A percentile compares a stretch with the other conserved stretches of the same genome.
Evolutionary conservation across 2,888 invertebrate genomes (phyloP).

Genomic region (Agrochola lota): DNA sequence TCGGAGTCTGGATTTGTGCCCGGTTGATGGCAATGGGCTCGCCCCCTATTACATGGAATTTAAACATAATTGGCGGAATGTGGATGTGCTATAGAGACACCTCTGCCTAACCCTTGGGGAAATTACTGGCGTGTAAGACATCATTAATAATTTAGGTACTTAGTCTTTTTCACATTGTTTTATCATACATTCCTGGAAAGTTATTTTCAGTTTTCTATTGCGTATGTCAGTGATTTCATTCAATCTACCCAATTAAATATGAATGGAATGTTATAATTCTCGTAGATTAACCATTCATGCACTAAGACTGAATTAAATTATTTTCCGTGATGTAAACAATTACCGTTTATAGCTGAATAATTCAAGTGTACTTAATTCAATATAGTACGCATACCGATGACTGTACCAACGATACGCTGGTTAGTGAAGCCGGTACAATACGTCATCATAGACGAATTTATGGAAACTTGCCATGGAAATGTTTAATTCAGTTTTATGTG

Average conservation of each 20-base stretch:
- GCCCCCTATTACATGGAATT: no score
- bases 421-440: background rate
- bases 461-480: slow-evolving; percentile 75
- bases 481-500: slow-evolving; percentile 64
- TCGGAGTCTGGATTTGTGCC: no score
- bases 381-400: slow-evolving; percentile 52
- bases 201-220: background rate
- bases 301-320: slow-evolving; percentile 49
- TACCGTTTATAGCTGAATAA: slow-evolving; percentile 44
- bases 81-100: no score
- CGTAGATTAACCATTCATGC: slow-evolving; percentile 42
- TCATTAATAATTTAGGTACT: background rate
- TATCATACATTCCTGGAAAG: background rate
- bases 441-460: slow-evolving; percentile 63
- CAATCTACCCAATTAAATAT: background rate
- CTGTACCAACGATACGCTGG: slow-evolving; percentile 33
- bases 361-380: slow-evolving; percentile 46
- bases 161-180: background rate
- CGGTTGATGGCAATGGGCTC: no score
- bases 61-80: no score
- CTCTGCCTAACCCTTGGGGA: no score
- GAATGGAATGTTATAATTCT: slow-evolving; percentile 48
- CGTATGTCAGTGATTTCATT: slow-evolving; percentile 6
- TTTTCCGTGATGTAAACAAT: slow-evolving; percentile 63
- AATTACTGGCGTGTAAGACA: background rate